Conservation (phyloP, 2,113 vertebrate species). For the Himantopus leucocephalus region DNA sequence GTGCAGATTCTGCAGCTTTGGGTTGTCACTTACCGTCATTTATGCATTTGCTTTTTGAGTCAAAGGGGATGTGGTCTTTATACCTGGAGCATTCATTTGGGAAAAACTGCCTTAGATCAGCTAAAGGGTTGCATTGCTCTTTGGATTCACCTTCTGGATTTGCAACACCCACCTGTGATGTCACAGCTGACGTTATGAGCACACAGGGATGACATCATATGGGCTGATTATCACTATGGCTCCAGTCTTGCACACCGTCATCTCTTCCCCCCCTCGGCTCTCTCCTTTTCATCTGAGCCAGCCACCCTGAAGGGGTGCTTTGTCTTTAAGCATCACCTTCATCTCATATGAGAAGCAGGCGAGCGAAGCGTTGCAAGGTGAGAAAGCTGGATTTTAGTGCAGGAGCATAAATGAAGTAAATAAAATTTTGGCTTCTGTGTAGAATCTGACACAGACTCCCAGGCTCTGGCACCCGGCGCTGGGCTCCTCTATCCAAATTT, state of each 20-base stretch:
- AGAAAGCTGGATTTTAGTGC: background rate
- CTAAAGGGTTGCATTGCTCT: background rate
- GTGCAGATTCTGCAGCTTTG: background rate
- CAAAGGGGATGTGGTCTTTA: background rate
- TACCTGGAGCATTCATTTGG: background rate
- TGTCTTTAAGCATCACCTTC: background rate
- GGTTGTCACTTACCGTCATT: background rate
- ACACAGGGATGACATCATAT: background rate
- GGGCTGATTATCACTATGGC: background rate
- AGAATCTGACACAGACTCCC: background rate
- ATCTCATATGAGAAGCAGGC: background rate
- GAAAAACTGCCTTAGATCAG: background rate
- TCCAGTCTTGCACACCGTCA: background rate
- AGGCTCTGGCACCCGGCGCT: rapidly evolving
- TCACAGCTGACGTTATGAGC: background rate
- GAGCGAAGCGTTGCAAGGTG: background rate
- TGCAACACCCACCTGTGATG: background rate
- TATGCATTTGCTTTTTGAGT: background rate
- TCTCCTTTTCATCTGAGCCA: background rate
- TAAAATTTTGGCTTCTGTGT: background rate
- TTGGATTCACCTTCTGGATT: background rate
- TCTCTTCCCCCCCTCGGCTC: background rate
- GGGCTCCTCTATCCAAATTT: background rate
- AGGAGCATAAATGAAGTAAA: background rate
- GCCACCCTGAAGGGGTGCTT: background rate